Evolutionary conservation across 2,888 invertebrate species (phyloP).

Genomic region (Meghimatium bilineatum): DNA sequence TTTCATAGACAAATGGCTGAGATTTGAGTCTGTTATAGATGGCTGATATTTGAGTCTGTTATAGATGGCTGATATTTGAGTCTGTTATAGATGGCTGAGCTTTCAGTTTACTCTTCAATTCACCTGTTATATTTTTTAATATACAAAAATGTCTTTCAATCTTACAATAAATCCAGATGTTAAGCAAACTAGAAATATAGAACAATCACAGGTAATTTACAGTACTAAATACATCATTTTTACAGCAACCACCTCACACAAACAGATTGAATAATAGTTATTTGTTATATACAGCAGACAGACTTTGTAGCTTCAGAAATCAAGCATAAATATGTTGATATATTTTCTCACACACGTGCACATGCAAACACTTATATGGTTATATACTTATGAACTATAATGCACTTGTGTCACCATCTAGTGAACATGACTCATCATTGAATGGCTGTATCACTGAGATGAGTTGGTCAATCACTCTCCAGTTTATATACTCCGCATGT

Average conservation of each 20-base stretch:
- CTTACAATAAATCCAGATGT: too few species aligned
- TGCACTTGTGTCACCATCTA: neutral
- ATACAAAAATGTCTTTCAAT: too few species aligned
- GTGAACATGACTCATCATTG: neutral
- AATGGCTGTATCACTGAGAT: neutral
- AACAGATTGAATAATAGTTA: neutral
- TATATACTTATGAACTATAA: neutral
- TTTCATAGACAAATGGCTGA: too few species aligned
- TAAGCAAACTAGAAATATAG: neutral
- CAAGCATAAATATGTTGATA: neutral
- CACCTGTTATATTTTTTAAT: too few species aligned
- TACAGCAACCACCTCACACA: neutral
- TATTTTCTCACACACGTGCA: neutral
- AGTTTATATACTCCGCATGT: neutral
- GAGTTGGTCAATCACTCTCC: neutral
- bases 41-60: too few species aligned
- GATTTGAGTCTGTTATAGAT: too few species aligned
- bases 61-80: too few species aligned
- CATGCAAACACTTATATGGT: neutral
- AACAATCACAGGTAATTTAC: neutral
- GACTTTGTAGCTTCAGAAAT: neutral
- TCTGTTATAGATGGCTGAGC: too few species aligned
- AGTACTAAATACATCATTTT: neutral
- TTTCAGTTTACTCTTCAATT: too few species aligned
- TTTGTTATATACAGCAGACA: neutral